Evolutionary conservation across 2,888 invertebrate species (phyloP).

Genomic region (Ormyrus labotus): DNA sequence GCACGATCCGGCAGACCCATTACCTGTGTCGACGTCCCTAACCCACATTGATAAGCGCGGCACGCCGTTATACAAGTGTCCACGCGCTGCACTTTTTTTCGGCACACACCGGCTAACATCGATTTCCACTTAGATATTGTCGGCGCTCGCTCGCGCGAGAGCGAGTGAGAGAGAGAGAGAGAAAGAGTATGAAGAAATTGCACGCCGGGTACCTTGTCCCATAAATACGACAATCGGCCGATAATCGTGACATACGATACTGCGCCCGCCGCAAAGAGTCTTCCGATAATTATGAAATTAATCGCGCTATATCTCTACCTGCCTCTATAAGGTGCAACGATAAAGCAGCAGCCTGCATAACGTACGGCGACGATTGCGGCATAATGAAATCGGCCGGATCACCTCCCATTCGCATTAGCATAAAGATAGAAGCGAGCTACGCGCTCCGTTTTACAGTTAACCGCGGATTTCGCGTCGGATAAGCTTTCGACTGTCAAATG

Average conservation of each 20-base stretch:
- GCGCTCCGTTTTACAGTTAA: background rate
- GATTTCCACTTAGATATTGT: conserved; percentile 36
- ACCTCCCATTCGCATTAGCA: background rate
- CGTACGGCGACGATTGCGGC: background rate
- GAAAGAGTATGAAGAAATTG: conserved; percentile 1
- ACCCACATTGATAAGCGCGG: conserved; percentile 35
- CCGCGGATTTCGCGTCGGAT: no score
- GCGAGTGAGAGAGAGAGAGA: background rate
- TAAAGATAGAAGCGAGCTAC: background rate
- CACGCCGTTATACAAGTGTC: background rate
- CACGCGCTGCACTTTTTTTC: conserved; percentile 9
- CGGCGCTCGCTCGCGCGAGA: background rate
- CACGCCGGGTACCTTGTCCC: conserved; percentile 16
- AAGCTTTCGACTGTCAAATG: no score
- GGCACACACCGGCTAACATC: background rate
- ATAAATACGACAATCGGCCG: conserved; percentile 19
- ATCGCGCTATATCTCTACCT: background rate
- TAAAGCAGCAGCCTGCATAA: conserved; percentile 1
- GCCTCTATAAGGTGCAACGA: conserved; percentile 13
- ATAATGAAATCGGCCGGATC: background rate
- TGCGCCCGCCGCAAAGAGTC: no score
- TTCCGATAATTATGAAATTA: conserved; percentile 28
- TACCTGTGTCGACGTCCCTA: conserved; percentile 4
- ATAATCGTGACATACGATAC: conserved; percentile 13
- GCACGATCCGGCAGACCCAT: background rate